Percentiles rank a stretch among this genome's conserved stretches.
phyloP scores from a whole-genome alignment of 2,888 invertebrate genomes.

The Dryobota labecula region DNA sequence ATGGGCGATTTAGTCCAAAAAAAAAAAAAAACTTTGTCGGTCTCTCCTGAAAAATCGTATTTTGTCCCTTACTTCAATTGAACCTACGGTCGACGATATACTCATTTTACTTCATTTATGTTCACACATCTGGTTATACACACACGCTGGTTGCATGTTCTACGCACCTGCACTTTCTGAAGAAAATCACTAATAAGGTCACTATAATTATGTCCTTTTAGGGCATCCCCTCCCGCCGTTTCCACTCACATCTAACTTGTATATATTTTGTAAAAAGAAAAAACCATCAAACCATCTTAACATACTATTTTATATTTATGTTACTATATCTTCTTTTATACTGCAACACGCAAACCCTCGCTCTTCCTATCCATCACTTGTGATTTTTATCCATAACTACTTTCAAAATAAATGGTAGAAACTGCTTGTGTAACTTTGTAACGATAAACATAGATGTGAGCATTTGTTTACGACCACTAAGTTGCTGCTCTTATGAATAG shows the following conservation, averaged over 20 bases:
- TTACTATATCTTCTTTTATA: not conserved
- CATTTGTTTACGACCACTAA: constrained; percentile 46
- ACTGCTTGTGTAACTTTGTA: constrained; percentile 22
- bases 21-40: too few species aligned
- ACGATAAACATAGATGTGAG: constrained; percentile 38
- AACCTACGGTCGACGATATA: too few species aligned
- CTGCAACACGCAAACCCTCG: not conserved
- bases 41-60: too few species aligned
- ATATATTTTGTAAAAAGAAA: too few species aligned
- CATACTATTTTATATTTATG: too few species aligned
- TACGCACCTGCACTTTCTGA: not conserved
- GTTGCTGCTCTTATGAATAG: constrained; percentile 46
- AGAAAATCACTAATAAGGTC: not conserved
- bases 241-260: too few species aligned
- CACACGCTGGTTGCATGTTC: not conserved
- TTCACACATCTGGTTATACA: not conserved
- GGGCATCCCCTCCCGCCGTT: not conserved
- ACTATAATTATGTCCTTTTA: too few species aligned
- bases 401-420: constrained; percentile 1
- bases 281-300: not conserved
- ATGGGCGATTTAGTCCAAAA: too few species aligned
- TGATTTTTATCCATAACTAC: not conserved
- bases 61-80: too few species aligned
- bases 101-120: not conserved
- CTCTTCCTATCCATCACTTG: too few species aligned